These are phyloP conservation scores for Lithophane ornitopus DNA, from an alignment of 2,888 invertebrate genomes.

Conservation along the genomic window DNA sequence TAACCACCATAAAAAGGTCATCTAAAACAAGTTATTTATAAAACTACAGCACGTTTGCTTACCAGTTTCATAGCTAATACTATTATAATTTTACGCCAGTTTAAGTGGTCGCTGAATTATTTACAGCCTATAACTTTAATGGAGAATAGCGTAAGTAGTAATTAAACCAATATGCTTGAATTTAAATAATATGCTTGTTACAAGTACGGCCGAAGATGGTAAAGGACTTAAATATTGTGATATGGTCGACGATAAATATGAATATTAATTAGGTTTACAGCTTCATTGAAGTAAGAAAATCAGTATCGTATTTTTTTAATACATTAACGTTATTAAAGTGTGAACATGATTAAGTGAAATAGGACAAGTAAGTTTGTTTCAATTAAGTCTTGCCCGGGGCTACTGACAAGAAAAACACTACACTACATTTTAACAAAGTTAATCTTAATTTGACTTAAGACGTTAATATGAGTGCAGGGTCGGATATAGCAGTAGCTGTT, in stretches of 20 bases:
- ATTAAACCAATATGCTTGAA: constrained; percentile 66
- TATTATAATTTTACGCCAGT: constrained; percentile 72
- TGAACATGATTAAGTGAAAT: constrained; percentile 27
- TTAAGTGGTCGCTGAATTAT: constrained; percentile 73
- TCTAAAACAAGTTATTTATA: constrained; percentile 63
- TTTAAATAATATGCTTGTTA: constrained; percentile 50
- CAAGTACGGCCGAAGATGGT: neutral
- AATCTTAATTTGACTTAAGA: neutral
- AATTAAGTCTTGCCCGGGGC: neutral
- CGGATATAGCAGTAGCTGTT: neutral
- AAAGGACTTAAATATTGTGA: constrained; percentile 5
- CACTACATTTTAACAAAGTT: neutral
- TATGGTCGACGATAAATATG: neutral
- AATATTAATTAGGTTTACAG: constrained; percentile 18
- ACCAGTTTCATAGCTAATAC: constrained; percentile 68
- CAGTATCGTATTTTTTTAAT: constrained; percentile 8
- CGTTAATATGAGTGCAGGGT: too few species aligned
- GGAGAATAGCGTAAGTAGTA: constrained; percentile 68
- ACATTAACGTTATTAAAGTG: constrained; percentile 20
- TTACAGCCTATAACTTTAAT: constrained; percentile 76
- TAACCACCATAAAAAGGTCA: constrained; percentile 63
- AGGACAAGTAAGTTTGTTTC: constrained; percentile 18
- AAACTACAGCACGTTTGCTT: constrained; percentile 63
- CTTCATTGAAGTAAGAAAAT: constrained; percentile 33
- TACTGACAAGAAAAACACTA: neutral